Evolutionary conservation across 2,888 invertebrate species (phyloP).

Genomic region (Drosophila koepferae): DNA sequence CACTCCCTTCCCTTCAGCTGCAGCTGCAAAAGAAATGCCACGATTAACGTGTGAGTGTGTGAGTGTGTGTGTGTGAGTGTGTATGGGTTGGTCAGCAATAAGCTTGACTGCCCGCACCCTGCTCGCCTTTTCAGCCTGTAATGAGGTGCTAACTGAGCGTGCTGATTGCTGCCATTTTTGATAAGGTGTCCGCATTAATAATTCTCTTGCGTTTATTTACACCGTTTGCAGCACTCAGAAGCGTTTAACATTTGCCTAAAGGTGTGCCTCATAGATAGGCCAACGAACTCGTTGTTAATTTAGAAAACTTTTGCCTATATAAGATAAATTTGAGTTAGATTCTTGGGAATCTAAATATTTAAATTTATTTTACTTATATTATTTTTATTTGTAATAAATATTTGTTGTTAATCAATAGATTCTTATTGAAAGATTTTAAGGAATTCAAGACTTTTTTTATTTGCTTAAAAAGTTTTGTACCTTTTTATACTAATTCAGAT

Average conservation of each 20-base stretch:
- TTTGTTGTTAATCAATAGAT: not conserved
- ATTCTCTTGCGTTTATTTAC: slow-evolving; percentile 63
- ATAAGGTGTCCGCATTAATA: slow-evolving; percentile 77
- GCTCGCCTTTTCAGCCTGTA: slow-evolving; percentile 26
- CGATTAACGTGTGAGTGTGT: slow-evolving; percentile 45
- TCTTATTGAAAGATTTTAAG: not conserved
- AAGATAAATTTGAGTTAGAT: not conserved
- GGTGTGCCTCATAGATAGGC: slow-evolving; percentile 23
- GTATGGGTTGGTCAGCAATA: slow-evolving; percentile 20
- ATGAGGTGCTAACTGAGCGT: slow-evolving; percentile 79
- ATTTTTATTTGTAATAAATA: not conserved
- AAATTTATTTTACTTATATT: not conserved
- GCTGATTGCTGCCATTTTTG: slow-evolving; percentile 81
- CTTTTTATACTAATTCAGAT: not conserved
- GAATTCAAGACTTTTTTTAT: not conserved
- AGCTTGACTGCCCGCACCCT: slow-evolving; percentile 20
- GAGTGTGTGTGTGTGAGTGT: slow-evolving; percentile 9
- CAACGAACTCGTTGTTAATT: slow-evolving; percentile 6
- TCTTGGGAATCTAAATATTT: too few relatives aligned
- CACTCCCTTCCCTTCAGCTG: not conserved
- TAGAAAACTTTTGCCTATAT: not conserved
- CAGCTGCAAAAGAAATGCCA: slow-evolving; percentile 38
- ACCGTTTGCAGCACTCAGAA: slow-evolving; percentile 43
- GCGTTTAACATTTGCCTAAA: slow-evolving; percentile 16
- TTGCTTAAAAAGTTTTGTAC: not conserved